These are phyloP conservation scores for Drosophila stalkeri DNA, from an alignment of 2,888 invertebrate species.

Conservation along the genomic window DNA sequence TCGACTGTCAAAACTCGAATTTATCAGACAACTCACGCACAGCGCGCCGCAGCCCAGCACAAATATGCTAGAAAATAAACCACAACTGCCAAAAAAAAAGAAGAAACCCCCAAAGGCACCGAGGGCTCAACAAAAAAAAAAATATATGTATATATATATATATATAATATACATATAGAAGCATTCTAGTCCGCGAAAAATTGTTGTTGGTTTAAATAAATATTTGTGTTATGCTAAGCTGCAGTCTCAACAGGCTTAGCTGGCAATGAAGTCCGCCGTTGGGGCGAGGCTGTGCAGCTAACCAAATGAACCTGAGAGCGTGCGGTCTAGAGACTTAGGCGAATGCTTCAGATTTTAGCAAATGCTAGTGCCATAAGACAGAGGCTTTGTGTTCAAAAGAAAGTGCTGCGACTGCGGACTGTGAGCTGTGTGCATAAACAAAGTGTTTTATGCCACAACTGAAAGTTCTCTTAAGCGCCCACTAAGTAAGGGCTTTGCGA, in stretches of 20 bases:
- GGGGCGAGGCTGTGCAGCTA: conserved; percentile 17
- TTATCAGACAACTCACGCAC: conserved; percentile 58
- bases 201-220: conserved; percentile 35
- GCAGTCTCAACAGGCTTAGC: conserved; percentile 45
- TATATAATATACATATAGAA: not conserved
- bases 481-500: not conserved
- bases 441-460: not conserved
- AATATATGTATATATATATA: not conserved
- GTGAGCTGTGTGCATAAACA: not conserved
- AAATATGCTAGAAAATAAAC: conserved; percentile 23
- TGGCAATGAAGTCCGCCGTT: conserved; percentile 27
- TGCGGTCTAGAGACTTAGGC: conserved; percentile 6
- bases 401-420: not conserved
- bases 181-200: conserved; percentile 1
- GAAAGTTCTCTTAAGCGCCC: not conserved
- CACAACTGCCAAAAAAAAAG: conserved; percentile 35
- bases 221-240: conserved; percentile 50
- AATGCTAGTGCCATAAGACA: not conserved
- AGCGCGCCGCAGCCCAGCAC: conserved; percentile 1
- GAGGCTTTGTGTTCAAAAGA: not conserved
- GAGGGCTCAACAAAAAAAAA: not conserved
- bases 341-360: conserved; percentile 2
- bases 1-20: conserved; percentile 74
- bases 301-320: conserved; percentile 13
- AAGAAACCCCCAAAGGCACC: conserved; percentile 9